phyloP scores from a whole-genome alignment of 1,140 invertebrate species.

The Linepithema humile region DNA sequence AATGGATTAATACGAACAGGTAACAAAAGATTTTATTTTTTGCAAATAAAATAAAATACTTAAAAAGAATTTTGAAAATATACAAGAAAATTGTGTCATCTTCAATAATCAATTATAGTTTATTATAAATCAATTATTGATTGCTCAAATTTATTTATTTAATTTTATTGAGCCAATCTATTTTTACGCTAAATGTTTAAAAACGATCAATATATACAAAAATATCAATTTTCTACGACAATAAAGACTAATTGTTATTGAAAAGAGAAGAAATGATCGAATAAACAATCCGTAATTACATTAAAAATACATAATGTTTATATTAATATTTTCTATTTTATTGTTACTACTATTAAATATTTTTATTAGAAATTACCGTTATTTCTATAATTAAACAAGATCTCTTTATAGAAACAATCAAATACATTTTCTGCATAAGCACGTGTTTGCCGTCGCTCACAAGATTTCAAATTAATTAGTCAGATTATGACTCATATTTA shows the following conservation, averaged over 20 bases:
- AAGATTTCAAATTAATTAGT: constrained; percentile 19
- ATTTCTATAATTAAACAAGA: background rate
- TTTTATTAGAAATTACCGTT: background rate
- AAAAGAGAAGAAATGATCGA: too few relatives aligned
- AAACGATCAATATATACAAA: too few relatives aligned
- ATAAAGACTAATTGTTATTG: too few relatives aligned
- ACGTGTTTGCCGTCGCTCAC: background rate
- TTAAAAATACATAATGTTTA: too few relatives aligned
- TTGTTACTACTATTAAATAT: background rate
- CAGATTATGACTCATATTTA: constrained; percentile 27
- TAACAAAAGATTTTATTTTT: too few relatives aligned
- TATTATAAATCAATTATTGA: background rate
- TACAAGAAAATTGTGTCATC: background rate
- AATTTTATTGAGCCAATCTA: background rate
- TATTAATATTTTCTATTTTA: background rate
- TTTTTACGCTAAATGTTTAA: background rate
- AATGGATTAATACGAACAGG: too few relatives aligned
- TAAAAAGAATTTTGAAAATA: background rate
- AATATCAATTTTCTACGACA: too few relatives aligned
- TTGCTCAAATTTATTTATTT: background rate
- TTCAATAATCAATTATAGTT: background rate
- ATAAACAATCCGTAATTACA: too few relatives aligned
- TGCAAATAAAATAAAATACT: background rate
- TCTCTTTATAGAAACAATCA: constrained; percentile 5
- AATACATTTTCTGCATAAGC: background rate